Evolutionary conservation across 2,797 vertebrate genomes (phyloP).

Genomic region (Epinephelus awoara): DNA sequence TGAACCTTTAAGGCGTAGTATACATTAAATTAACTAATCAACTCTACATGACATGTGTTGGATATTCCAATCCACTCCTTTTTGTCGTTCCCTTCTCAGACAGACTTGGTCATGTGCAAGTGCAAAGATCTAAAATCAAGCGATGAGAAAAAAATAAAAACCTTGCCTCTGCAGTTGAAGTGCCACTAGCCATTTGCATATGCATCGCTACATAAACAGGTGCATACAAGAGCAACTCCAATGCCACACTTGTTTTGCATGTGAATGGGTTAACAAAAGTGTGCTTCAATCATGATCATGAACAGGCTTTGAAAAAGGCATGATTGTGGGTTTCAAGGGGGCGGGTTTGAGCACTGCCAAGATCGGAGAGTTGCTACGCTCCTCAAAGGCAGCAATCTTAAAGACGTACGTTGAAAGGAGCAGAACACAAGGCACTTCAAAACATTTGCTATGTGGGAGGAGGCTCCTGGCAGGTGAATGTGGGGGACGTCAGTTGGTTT

Average conservation of each 20-base stretch:
- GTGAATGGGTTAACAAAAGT: slow-evolving; percentile 54
- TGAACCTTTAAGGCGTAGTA: background rate
- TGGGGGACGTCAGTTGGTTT: slow-evolving; percentile 15
- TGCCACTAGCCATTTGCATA: slow-evolving; percentile 53
- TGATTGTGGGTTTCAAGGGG: slow-evolving; percentile 39
- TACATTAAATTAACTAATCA: background rate
- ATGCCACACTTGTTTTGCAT: slow-evolving; percentile 54
- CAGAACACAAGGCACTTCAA: slow-evolving; percentile 28
- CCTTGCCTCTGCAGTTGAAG: slow-evolving; percentile 12
- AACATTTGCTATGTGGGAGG: slow-evolving; percentile 28
- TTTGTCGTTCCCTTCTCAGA: slow-evolving; percentile 2
- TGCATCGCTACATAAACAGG: slow-evolving; percentile 46
- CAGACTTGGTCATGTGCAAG: background rate
- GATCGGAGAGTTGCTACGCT: background rate
- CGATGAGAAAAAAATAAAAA: slow-evolving; percentile 29
- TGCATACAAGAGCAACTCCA: slow-evolving; percentile 39
- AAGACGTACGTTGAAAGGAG: slow-evolving; percentile 20
- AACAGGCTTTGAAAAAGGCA: slow-evolving; percentile 19
- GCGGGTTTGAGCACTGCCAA: slow-evolving; percentile 16
- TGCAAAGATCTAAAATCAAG: slow-evolving; percentile 10
- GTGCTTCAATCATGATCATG: slow-evolving; percentile 38
- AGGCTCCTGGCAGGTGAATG: slow-evolving; percentile 11
- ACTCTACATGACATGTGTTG: background rate
- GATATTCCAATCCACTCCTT: background rate
- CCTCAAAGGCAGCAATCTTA: slow-evolving; percentile 29